Percentiles rank a stretch among this genome's conserved stretches.
Evolutionary conservation across 1,140 invertebrate genomes (phyloP).

Genomic region (Hesperophylax magnus): DNA sequence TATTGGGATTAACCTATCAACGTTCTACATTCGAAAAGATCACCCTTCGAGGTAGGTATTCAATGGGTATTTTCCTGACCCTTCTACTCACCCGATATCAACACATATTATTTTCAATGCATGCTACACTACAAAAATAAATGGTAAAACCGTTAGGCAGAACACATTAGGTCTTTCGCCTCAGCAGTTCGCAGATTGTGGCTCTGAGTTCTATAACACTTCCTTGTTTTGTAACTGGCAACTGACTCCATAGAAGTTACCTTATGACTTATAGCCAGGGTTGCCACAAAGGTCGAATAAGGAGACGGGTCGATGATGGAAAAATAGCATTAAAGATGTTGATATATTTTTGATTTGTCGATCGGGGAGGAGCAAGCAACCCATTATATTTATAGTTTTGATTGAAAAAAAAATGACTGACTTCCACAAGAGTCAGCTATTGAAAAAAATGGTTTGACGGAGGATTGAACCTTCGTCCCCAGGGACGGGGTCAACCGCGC

Average conservation of each 20-base stretch:
- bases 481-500: no score
- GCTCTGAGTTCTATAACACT: slow-evolving; percentile 4
- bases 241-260: slow-evolving; percentile 23
- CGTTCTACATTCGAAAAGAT: no score
- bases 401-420: no score
- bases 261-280: not conserved
- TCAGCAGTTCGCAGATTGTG: not conserved
- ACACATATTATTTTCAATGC: not conserved
- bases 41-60: not conserved
- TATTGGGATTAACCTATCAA: no score
- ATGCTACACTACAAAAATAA: not conserved
- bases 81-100: not conserved
- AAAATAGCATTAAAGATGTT: no score
- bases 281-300: not conserved
- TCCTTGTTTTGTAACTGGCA: slow-evolving; percentile 51
- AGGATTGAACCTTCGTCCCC: no score
- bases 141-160: not conserved
- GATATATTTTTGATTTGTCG: no score
- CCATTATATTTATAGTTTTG: no score
- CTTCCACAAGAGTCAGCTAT: no score
- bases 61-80: not conserved
- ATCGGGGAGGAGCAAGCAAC: no score
- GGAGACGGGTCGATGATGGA: no score
- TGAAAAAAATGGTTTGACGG: no score
- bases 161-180: not conserved